Conservation (phyloP, 2,888 invertebrate species). For the Gerosis bhagava region DNA sequence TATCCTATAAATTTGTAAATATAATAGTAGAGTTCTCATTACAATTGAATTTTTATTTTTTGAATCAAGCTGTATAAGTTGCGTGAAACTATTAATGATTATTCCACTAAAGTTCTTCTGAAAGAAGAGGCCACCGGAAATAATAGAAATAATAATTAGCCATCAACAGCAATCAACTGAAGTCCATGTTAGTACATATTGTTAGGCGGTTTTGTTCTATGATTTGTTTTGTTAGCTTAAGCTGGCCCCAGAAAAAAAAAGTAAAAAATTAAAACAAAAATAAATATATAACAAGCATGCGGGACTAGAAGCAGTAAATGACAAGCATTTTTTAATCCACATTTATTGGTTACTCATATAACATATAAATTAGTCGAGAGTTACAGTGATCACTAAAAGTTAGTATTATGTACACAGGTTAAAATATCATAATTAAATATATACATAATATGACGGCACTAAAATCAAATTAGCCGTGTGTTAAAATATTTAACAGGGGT, state of each 20-base stretch:
- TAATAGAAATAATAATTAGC: too few species aligned
- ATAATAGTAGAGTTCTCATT: too few species aligned
- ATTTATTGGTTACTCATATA: slow-evolving; percentile 73
- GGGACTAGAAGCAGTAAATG: slow-evolving; percentile 77
- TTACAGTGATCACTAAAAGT: slow-evolving; percentile 59
- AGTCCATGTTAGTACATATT: too few species aligned
- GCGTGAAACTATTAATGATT: too few species aligned
- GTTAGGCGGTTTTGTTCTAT: too few species aligned
- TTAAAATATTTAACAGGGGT: slow-evolving; percentile 2
- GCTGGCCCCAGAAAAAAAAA: slow-evolving; percentile 58
- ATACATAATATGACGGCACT: slow-evolving; percentile 20
- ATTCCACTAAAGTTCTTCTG: too few species aligned
- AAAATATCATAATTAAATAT: slow-evolving; percentile 23
- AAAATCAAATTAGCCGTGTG: slow-evolving; percentile 17
- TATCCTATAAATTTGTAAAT: too few species aligned
- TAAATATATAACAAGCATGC: slow-evolving; percentile 67
- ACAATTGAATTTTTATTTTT: too few species aligned
- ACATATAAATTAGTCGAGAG: slow-evolving; percentile 53
- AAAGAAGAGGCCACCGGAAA: too few species aligned
- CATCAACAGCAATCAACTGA: too few species aligned
- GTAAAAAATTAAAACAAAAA: slow-evolving; percentile 42
- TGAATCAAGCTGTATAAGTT: too few species aligned
- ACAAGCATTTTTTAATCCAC: slow-evolving; percentile 73
- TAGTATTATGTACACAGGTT: slow-evolving; percentile 40
- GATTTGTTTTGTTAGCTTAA: slow-evolving; percentile 39